Percentiles rank a stretch among this genome's conserved stretches.
These are phyloP conservation scores for Spilogale gracilis DNA, from an alignment of 2,113 vertebrate genomes.

Conservation along the genomic window DNA sequence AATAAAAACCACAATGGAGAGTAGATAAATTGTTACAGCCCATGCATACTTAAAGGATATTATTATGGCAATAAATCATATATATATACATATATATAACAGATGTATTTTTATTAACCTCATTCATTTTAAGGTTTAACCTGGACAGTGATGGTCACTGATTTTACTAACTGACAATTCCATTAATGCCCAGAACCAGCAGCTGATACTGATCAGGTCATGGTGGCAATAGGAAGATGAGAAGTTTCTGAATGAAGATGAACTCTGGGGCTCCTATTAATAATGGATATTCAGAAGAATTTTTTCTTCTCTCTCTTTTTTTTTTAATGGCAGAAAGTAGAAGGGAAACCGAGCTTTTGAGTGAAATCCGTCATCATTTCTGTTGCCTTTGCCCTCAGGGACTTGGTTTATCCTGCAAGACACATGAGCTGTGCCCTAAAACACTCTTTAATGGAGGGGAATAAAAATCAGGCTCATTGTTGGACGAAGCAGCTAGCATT, in stretches of 20 bases:
- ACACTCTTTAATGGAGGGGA: conserved; percentile 31
- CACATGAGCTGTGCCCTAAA: not conserved
- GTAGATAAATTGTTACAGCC: not conserved
- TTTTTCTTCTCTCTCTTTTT: not conserved
- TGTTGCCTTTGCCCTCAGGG: not conserved
- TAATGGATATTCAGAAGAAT: not conserved
- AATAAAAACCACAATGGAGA: not conserved
- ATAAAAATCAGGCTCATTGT: conserved; percentile 10
- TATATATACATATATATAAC: too few species aligned
- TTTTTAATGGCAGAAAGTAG: not conserved
- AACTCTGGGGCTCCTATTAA: not conserved
- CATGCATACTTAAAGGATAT: conserved; percentile 19
- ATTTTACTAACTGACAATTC: conserved; percentile 52
- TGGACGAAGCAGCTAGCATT: conserved; percentile 55
- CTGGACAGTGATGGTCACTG: not conserved
- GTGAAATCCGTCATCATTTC: not conserved
- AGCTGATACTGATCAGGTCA: not conserved
- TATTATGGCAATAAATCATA: conserved; percentile 13
- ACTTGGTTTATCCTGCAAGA: not conserved
- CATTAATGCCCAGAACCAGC: not conserved
- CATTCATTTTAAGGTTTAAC: conserved; percentile 67
- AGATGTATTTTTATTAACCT: conserved; percentile 60
- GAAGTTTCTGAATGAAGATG: conserved; percentile 55
- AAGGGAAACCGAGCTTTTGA: not conserved
- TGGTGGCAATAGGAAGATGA: not conserved